Evolutionary conservation across 2,888 invertebrate species (phyloP), one percentile per base, ranked within the genome.

Genomic region (Chrysodeixis includens): DNA sequence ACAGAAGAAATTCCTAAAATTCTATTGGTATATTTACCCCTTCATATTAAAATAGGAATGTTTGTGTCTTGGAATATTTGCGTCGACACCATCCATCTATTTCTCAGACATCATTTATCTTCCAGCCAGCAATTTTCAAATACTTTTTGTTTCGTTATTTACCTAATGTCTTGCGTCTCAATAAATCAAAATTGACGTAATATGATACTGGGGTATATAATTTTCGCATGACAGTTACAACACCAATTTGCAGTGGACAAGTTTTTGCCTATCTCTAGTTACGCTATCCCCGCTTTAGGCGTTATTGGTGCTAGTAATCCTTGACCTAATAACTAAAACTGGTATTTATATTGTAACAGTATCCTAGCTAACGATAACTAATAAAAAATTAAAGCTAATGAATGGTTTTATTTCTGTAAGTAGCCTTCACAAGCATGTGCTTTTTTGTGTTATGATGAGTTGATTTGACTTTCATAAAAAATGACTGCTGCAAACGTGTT

Each of bases 211-310:
- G 49, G 49, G 69, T 49, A 58, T 35, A 61, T 64, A 57, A 64
- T 51, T 74, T 60, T 66, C 22, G 53, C 71, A 57, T 32, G 59
- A 57, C 30, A 62, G 59, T 74, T 74, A 62, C 75, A 74, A 74
- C 53, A 35, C 61, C 60, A 66, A 71, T 60, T 66, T 62, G 59
- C 46, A 63, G 18, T 35, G 44, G 66, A 73, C 71, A n/a, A 46
- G 75, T 66, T 74, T 59, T 66, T 40, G 44, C 46, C 40, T 49
- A 49, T 49, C 18, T 9, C 18, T 20, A 49, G 46, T 20, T 20
- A 35, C 32, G 20, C 22, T 76, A 58, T 65, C 35, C 40, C 63
- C 26, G 77, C 74, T 74, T 71, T 40, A 61, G 63, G 66, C 71
- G 35, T 20, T 35, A 30, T 16, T 44, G 52, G 51, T 44, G 59